Conservation (phyloP, 2,888 invertebrate genomes). For the Cerceris rybyensis region DNA sequence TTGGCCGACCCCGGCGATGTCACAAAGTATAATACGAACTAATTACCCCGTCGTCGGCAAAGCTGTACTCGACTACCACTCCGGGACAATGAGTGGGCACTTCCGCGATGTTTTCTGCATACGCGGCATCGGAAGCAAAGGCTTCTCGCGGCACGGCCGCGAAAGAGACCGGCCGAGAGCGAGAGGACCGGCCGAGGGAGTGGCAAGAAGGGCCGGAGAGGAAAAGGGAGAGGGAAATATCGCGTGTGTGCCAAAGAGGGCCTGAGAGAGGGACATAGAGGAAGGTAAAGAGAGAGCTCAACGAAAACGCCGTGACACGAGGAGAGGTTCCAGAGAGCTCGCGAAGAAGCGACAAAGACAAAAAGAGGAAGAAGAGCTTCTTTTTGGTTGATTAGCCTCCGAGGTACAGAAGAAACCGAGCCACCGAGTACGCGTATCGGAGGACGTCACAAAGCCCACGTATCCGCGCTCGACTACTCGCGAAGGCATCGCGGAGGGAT, state of each 20-base stretch:
- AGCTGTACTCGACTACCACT: slow-evolving; percentile 76
- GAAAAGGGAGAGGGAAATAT: neutral
- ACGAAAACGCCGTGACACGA: slow-evolving; percentile 41
- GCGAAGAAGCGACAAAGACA: slow-evolving; percentile 43
- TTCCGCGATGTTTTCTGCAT: slow-evolving; percentile 75
- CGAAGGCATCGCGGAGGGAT: slow-evolving; percentile 41
- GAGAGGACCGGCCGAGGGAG: slow-evolving; percentile 18
- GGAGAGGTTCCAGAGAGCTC: slow-evolving; percentile 5
- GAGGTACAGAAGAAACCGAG: slow-evolving; percentile 37
- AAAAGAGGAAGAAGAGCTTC: slow-evolving; percentile 57
- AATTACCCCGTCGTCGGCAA: slow-evolving; percentile 79
- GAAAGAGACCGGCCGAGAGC: slow-evolving; percentile 49
- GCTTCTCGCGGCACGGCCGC: slow-evolving; percentile 48
- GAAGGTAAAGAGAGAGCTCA: slow-evolving; percentile 3
- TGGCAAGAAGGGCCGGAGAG: neutral
- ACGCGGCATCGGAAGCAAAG: slow-evolving; percentile 71
- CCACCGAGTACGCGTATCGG: slow-evolving; percentile 40
- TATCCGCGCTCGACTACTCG: slow-evolving; percentile 18
- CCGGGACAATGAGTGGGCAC: slow-evolving; percentile 74
- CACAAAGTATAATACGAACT: slow-evolving; percentile 79
- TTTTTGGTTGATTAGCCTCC: slow-evolving; percentile 75
- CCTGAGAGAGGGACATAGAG: no score
- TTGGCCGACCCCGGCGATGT: slow-evolving; percentile 69
- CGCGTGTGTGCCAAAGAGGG: no score
- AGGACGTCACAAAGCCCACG: slow-evolving; percentile 59